A percentile compares a stretch with the other conserved stretches of the same genome.
phyloP scores from a whole-genome alignment of 2,113 vertebrate genomes.

The Solenodon paradoxus region DNA sequence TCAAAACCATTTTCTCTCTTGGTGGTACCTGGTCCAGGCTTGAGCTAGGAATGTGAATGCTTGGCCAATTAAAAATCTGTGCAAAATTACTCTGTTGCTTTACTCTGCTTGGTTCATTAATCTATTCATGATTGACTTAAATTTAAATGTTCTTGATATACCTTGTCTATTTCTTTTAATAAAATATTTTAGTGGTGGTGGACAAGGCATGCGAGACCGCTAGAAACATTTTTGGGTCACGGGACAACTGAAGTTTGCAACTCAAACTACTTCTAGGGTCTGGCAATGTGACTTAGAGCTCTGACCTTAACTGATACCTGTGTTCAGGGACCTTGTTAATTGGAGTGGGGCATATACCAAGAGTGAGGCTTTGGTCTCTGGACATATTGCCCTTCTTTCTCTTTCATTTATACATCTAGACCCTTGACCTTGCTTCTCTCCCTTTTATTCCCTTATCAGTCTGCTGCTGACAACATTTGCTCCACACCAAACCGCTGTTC shows the following conservation, averaged over 20 bases:
- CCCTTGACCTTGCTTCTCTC: not conserved
- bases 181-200: not conserved
- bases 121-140: conserved; percentile 19
- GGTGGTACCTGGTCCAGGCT: not conserved
- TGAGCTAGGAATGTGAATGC: not conserved
- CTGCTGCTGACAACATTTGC: not conserved
- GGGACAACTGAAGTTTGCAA: not conserved
- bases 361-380: not conserved
- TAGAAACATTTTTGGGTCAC: not conserved
- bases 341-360: not conserved
- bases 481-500: not conserved
- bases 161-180: not conserved
- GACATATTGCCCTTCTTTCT: not conserved
- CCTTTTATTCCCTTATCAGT: not conserved
- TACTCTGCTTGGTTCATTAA: not conserved
- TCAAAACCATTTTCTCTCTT: conserved; percentile 14
- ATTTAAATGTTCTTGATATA: not conserved
- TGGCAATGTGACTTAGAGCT: not conserved
- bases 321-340: not conserved
- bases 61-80: conserved; percentile 47
- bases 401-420: not conserved
- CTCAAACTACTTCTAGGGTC: not conserved
- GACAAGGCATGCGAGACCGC: not conserved
- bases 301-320: not conserved
- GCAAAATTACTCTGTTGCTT: conserved; percentile 21